Evolutionary conservation across 2,888 invertebrate genomes (phyloP).

Genomic region (Nephrotoma appendiculata): DNA sequence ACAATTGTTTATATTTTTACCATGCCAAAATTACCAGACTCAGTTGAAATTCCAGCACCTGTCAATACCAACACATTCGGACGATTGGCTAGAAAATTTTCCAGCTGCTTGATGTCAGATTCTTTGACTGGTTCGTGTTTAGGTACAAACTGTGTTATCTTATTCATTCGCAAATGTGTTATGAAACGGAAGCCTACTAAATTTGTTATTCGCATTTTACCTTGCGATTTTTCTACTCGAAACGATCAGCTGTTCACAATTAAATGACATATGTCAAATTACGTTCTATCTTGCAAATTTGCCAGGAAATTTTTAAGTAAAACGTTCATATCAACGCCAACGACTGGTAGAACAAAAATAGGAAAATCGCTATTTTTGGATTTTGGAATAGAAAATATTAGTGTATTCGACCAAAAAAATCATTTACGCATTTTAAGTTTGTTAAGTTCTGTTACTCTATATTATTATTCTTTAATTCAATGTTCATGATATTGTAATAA

Average conservation of each 20-base stretch:
- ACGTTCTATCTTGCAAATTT: too few relatives aligned
- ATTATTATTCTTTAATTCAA: too few relatives aligned
- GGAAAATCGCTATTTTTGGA: too few relatives aligned
- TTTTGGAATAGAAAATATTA: too few relatives aligned
- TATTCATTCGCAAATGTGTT: not conserved
- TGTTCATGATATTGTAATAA: too few relatives aligned
- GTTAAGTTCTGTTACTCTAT: too few relatives aligned
- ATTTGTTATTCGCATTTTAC: not conserved
- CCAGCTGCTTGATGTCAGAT: constrained; percentile 36
- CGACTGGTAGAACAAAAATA: too few relatives aligned
- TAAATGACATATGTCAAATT: not conserved
- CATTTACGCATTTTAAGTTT: too few relatives aligned
- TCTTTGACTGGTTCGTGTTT: constrained; percentile 49
- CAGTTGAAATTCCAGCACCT: constrained; percentile 94
- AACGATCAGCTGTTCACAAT: not conserved
- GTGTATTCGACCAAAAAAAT: too few relatives aligned
- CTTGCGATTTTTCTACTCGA: not conserved
- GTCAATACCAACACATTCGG: constrained; percentile 57
- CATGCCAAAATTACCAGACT: constrained; percentile 47
- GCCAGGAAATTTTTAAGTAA: too few relatives aligned
- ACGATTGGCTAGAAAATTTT: constrained; percentile 25
- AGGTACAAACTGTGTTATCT: constrained; percentile 47
- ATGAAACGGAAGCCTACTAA: not conserved
- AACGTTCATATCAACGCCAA: too few relatives aligned
- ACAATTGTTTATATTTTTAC: not conserved